Evolutionary conservation across 2,113 vertebrate genomes (phyloP), one percentile per base, ranked within the genome.

Genomic region (Percina caprodes): DNA sequence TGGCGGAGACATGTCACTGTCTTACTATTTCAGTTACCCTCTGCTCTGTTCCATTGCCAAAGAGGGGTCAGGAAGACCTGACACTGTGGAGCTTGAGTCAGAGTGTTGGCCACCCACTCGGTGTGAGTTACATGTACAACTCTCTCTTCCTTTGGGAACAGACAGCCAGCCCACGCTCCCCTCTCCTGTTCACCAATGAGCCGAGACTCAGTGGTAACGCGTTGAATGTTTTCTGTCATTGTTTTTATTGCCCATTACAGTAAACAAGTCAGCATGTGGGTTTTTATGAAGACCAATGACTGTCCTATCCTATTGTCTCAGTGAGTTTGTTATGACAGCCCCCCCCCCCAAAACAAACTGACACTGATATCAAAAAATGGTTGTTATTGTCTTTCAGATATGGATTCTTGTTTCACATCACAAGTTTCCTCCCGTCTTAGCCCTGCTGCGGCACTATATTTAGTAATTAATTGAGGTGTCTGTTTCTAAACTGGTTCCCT

Each of bases 51-150:
- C 70, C 5, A 19, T 39, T 79, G 52, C 61, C 85, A 79, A 49
- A 6, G 12, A 80, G 77, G 86, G 82, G 68, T 74, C 79, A 80
- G 42, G 69, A 51, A 75, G 77, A 88, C 84, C 82, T 68, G 71
- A 83, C 84, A 71, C 55, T 69, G 72, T 68, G 48, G 65, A 80
- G 77, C 69, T 59, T 85, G 82, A 92, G 68, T 90, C 85, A 72
- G 51, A 87, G 45, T 59, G 79, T 86, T 69, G 73, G 51, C 82
- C 78, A 69, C 90, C 88, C 86, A 87, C 88, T 80, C 54, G 1
- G 21, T 86, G 74, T 80, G 73, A 83, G 77, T 70, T 39, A 11
- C 54, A 54, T 49, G 35, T 61, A 69, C 55, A 42, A 15, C 4
- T 63, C 62, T 68, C 56, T 18, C 24, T 46, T 65, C 49, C 75